These are phyloP conservation scores for Parelbella ahira DNA, from an alignment of 2,888 invertebrate species.

Conservation along the genomic window DNA sequence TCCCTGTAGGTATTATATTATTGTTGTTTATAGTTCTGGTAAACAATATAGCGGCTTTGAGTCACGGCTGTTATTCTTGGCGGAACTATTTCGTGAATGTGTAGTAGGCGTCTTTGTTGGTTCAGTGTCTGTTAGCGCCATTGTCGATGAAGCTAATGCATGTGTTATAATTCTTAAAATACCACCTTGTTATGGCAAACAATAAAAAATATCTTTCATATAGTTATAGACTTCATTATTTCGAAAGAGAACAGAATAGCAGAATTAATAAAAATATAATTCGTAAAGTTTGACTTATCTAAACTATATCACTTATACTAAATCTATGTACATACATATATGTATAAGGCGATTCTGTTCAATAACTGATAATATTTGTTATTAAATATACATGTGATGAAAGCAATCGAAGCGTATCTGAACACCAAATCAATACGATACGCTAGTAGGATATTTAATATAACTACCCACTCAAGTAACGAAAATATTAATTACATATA, in stretches of 20 bases:
- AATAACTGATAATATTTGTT: too few relatives aligned
- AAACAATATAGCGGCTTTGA: slow-evolving; percentile 14
- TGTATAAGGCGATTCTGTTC: too few relatives aligned
- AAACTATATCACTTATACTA: too few relatives aligned
- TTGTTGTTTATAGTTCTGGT: slow-evolving; percentile 8
- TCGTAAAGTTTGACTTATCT: too few relatives aligned
- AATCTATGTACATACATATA: not conserved
- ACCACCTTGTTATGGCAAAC: too few relatives aligned
- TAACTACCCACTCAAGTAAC: not conserved
- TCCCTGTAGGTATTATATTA: too few relatives aligned
- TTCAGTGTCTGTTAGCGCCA: slow-evolving; percentile 9
- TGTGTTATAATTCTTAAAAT: slow-evolving; percentile 13
- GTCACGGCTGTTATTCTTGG: slow-evolving; percentile 17
- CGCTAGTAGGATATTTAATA: slow-evolving; percentile 10
- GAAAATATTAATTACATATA: slow-evolving; percentile 1
- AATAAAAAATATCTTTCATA: too few relatives aligned
- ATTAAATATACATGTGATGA: not conserved
- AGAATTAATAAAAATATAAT: too few relatives aligned
- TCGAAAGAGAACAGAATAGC: too few relatives aligned
- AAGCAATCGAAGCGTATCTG: slow-evolving; percentile 5
- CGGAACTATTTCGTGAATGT: slow-evolving; percentile 15
- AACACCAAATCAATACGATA: slow-evolving; percentile 6
- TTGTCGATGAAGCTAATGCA: slow-evolving; percentile 8
- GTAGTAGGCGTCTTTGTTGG: slow-evolving; percentile 19
- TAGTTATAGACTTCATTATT: too few relatives aligned